Base-by-base conservation (phyloP, 2,113 vertebrate genomes). In the Cinclus cinclus region DNA sequence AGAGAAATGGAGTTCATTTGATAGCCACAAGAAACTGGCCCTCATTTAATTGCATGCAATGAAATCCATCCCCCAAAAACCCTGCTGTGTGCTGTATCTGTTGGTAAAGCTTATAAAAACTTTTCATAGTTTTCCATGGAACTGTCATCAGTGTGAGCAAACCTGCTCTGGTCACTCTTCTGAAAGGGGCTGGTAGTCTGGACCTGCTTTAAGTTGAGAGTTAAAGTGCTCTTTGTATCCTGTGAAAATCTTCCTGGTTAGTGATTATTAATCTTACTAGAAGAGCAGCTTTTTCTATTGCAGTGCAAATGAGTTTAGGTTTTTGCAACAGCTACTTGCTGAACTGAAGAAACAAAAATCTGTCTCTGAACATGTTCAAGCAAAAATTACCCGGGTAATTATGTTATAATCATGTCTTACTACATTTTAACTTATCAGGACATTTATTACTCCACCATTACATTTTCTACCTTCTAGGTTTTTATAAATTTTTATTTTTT, bases 1-100 rank as follows among this genome's bases (percentile, higher is more conserved):
- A 12, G 77, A 76, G 92, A 94, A 83, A 60, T 33, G 64, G 56
- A 89, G 56, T 84, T 96, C 52, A 35, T 74, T 74, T 94, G 91
- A 92, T 89, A 95, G 80, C 42, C 47, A 12, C 47, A 30, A 93
- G 83, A 78, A 81, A 71, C 65, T 82, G 76, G 37, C 81, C 78
- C 70, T 92, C 73, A 37, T 91, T 84, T 92, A 94, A 84, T 82
- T 87, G 70, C 49, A 24, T 44, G 53, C 62, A 42, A 22, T 41
- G 47, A 79, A 95, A 92, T 89, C 49, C 41, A 17, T 75, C 10
- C 49, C 58, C n/a, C 42, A 68, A 76, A 77, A 92, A 21, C 69
- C 81, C 87, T 0, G 13, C 83, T 0, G 25, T 2, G 13, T 31
- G 27, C 92, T 86, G 20, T 37, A 8, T 65, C 35, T 65, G 85